These are phyloP conservation scores for Cliona cf. orientalis DNA, from an alignment of 37 sponge, comb jelly and placozoan genomes.

Conservation along the genomic window DNA sequence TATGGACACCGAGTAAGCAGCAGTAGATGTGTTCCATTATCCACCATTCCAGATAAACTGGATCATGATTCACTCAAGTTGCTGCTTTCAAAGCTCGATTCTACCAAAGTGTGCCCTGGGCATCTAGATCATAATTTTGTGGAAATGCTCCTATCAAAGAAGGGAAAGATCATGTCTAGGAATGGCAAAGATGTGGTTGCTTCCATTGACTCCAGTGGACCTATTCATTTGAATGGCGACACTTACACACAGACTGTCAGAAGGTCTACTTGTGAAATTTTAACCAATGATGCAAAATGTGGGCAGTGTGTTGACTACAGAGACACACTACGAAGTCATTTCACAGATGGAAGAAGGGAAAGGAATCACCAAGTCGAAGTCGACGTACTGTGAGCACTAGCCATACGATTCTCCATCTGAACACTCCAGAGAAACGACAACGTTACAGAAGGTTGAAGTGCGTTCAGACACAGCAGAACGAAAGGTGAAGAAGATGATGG, in stretches of 20 bases:
- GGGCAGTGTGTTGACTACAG: constrained; percentile 50
- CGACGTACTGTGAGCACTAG: constrained; percentile 23
- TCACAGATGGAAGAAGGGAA: constrained; percentile 18
- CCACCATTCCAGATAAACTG: background rate
- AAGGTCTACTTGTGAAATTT: constrained; percentile 30
- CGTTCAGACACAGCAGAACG: constrained; percentile 7
- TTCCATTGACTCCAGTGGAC: constrained; percentile 14
- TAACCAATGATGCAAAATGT: constrained; percentile 20
- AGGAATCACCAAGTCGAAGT: background rate
- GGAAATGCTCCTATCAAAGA: constrained; percentile 24
- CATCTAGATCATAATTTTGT: constrained; percentile 37
- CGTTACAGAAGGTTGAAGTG: constrained; percentile 20
- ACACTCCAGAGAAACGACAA: constrained; percentile 30
- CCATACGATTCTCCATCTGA: constrained; percentile 47
- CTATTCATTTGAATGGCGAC: constrained; percentile 20
- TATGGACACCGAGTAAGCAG: constrained; percentile 18
- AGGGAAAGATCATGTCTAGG: constrained; percentile 33
- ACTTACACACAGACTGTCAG: constrained; percentile 38
- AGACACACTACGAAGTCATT: constrained; percentile 33
- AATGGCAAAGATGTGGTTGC: constrained; percentile 37
- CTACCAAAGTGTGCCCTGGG: constrained; percentile 27
- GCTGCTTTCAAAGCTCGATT: constrained; percentile 23
- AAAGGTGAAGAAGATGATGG: constrained; percentile 22
- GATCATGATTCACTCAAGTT: background rate
- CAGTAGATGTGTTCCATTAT: constrained; percentile 4